Conservation (phyloP, 2,797 vertebrate genomes). For the Danio tinwini region DNA sequence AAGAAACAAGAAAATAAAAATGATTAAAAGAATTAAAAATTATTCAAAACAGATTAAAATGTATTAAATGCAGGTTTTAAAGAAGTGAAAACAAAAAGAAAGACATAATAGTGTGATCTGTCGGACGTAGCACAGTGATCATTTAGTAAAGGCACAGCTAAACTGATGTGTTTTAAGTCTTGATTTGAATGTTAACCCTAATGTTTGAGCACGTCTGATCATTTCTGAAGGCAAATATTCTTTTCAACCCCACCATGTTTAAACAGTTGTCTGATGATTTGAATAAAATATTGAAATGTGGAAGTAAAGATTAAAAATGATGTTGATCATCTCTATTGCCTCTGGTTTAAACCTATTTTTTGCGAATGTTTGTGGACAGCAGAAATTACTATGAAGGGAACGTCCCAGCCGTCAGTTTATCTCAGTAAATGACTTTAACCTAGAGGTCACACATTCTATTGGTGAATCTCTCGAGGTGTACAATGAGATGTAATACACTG, state of each 20-base stretch:
- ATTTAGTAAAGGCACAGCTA: too few species aligned
- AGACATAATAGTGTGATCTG: too few species aligned
- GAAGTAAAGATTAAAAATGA: background rate
- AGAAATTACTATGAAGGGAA: slow-evolving; percentile 5
- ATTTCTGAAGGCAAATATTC: too few species aligned
- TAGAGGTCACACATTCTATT: background rate
- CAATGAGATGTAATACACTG: background rate
- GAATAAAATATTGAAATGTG: background rate
- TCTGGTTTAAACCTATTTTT: background rate
- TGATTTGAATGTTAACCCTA: too few species aligned
- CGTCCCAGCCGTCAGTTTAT: background rate
- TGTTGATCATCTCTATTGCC: background rate
- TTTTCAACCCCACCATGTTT: background rate
- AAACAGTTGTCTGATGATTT: background rate
- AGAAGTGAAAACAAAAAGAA: too few species aligned
- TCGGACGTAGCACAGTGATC: too few species aligned
- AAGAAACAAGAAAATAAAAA: too few species aligned
- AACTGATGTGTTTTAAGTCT: too few species aligned
- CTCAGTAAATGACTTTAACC: background rate
- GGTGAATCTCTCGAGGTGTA: background rate
- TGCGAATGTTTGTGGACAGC: background rate
- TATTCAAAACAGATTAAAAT: too few species aligned
- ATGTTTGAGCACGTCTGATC: too few species aligned
- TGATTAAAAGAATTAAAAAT: too few species aligned
- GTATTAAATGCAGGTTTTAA: too few species aligned